phyloP scores from a whole-genome alignment of 1,140 invertebrate genomes.

The Lordiphosa clarofinis region DNA sequence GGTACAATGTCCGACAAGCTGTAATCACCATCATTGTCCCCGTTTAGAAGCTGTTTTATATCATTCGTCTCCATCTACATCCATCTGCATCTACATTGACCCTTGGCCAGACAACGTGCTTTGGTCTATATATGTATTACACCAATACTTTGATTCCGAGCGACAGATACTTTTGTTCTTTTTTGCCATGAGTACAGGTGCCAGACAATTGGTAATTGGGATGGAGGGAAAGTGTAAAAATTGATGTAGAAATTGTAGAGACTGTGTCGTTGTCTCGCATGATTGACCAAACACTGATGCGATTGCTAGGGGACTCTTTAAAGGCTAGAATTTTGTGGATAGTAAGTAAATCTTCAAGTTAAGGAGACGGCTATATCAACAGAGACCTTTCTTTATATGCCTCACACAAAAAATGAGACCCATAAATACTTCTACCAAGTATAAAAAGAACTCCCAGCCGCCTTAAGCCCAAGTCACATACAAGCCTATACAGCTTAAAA shows the following conservation, averaged over 20 bases:
- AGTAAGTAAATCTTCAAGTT: too few species aligned
- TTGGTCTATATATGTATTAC: constrained; percentile 17
- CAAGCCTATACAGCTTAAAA: constrained; percentile 20
- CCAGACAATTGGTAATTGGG: constrained; percentile 35
- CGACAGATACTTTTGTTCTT: constrained; percentile 24
- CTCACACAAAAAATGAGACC: too few species aligned
- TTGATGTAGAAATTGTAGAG: not conserved
- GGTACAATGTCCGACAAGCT: constrained; percentile 15
- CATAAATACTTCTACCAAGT: too few species aligned
- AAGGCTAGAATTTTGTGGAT: too few species aligned
- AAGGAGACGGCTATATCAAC: too few species aligned
- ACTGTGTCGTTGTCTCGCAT: constrained; percentile 7
- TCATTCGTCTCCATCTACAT: not conserved
- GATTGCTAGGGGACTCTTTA: not conserved
- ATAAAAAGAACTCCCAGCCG: not conserved
- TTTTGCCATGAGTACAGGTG: constrained; percentile 4
- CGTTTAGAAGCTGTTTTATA: constrained; percentile 13
- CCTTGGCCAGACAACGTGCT: too few species aligned
- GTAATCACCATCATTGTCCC: constrained; percentile 26
- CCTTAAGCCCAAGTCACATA: constrained; percentile 7
- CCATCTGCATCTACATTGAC: not conserved
- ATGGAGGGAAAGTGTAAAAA: not conserved
- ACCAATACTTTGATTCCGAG: constrained; percentile 39
- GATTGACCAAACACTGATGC: constrained; percentile 26
- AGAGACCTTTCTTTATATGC: too few species aligned